Percentiles rank a stretch among this genome's conserved stretches.
Conservation (phyloP, 2,113 vertebrate genomes). For the Corythoichthys haematopterus region DNA sequence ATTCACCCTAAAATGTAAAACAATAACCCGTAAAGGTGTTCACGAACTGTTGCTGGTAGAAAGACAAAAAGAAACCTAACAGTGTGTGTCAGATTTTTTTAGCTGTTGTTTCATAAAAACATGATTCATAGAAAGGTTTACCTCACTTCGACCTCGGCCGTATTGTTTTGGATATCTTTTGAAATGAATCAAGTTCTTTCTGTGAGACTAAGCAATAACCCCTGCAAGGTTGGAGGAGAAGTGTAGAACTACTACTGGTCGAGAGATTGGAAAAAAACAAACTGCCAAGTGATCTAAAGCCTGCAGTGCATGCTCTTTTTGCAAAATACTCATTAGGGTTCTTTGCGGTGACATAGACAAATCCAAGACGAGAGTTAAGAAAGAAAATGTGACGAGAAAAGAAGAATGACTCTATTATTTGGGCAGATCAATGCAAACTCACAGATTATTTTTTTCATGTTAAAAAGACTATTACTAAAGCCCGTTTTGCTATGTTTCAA, state of each 20-base stretch:
- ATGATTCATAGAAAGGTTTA: no score
- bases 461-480: slow-evolving; percentile 8
- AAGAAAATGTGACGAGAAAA: not conserved
- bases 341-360: not conserved
- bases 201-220: not conserved
- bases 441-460: not conserved
- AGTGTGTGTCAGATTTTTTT: no score
- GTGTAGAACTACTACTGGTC: not conserved
- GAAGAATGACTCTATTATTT: not conserved
- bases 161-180: not conserved
- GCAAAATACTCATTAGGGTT: not conserved
- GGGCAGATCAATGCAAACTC: not conserved
- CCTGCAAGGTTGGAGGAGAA: not conserved
- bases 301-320: no score
- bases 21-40: not conserved
- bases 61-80: not conserved
- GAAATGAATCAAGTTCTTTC: not conserved
- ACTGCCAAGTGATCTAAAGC: not conserved
- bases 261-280: not conserved
- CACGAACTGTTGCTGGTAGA: not conserved
- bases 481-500: slow-evolving; percentile 18
- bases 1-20: not conserved
- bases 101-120: no score
- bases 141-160: no score
- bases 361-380: not conserved